phyloP scores from a whole-genome alignment of 2,113 vertebrate species.

The Spea multiplicata region DNA sequence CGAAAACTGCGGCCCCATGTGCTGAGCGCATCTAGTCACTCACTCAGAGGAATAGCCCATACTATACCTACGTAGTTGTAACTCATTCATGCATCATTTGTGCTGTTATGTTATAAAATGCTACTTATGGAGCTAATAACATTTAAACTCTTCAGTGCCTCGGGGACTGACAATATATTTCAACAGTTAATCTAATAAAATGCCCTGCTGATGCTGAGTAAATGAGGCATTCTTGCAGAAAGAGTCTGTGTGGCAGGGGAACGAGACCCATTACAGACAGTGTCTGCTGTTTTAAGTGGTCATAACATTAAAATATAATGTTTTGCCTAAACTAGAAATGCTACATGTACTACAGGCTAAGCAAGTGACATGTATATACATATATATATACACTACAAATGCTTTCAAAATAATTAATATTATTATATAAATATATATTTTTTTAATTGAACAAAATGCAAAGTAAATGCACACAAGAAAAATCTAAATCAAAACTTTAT shows the following conservation, averaged over 20 bases:
- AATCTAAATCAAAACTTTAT: too few relatives aligned
- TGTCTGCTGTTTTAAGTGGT: too few relatives aligned
- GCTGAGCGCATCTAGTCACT: not conserved
- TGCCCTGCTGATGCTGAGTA: conserved; percentile 4
- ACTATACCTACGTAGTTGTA: conserved; percentile 6
- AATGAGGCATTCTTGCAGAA: not conserved
- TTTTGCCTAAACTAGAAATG: too few relatives aligned
- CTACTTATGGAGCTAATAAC: not conserved
- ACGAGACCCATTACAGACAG: not conserved
- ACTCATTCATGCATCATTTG: conserved; percentile 14
- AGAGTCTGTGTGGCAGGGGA: not conserved
- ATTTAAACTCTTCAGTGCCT: conserved; percentile 10
- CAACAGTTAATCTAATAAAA: conserved; percentile 27
- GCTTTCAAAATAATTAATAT: too few relatives aligned
- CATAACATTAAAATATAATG: too few relatives aligned
- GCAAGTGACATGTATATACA: too few relatives aligned
- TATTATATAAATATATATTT: too few relatives aligned
- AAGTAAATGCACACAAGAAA: too few relatives aligned
- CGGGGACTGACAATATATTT: not conserved
- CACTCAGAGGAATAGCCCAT: conserved; percentile 11
- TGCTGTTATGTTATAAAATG: conserved; percentile 21
- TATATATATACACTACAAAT: too few relatives aligned
- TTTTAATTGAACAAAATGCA: too few relatives aligned
- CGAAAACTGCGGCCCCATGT: conserved; percentile 1
- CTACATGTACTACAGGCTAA: too few relatives aligned